Base-by-base conservation (phyloP, 2,888 invertebrate genomes). In the Phengaris arion region DNA sequence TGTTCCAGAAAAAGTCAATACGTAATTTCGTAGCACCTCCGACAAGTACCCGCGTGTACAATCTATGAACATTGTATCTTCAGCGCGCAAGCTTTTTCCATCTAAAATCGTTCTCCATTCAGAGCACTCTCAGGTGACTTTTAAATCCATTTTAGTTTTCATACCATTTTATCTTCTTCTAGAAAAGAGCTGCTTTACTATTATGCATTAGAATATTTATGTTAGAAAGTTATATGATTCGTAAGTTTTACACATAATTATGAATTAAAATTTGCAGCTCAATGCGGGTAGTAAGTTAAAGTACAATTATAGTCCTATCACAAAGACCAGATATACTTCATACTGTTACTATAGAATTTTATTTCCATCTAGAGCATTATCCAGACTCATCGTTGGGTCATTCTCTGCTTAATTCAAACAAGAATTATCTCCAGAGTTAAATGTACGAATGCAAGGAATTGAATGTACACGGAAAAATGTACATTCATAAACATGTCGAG, bases 401-500 rank as follows among this genome's bases (percentile, higher is more conserved):
- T 64, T 64, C 22, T 10, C 59, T 57, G 57, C 59, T 64, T 64
- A 64, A 64, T 64, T 64, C 45, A 35, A 35, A 13, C 35, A 64
- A 64, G 13, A 64, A 64, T 64, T 6, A 64, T 64, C 64, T 64
- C 45, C 64, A 64, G 35, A 35, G 35, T 45, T 45, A 64, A 64
- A 64, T 64, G 64, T 45, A 64, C 45, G 64, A 64, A 64, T 64
- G 64, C 64, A 15, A 51, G 45, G 15, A 70, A 51, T 70, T 52
- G 15, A 70, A 51, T 22, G 15, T 51, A 51, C 51, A 51, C 15
- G 51, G 54, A 72, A 70, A 77, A 74, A 77, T 75, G 75, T 55
- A 48, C 74, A 22, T 57, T 72, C 70, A 51, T 57, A 75, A 70
- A 75, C 51, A 75, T 75, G 57, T 76, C 76, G 52, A 70, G 77